Base-by-base conservation (phyloP, 2,888 invertebrate genomes). In the Ptychoptera contaminata region DNA sequence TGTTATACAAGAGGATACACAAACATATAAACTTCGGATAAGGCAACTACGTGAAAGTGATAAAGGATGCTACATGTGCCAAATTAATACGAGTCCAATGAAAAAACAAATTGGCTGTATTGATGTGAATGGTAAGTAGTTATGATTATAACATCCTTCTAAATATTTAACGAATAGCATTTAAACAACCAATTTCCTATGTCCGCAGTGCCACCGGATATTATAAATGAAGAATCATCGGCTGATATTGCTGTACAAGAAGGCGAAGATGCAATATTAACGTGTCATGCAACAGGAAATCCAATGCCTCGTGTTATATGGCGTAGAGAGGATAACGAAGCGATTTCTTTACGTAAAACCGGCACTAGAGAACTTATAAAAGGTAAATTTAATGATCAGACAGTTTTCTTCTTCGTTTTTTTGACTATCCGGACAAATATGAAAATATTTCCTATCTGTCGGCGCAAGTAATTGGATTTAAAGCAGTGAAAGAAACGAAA, bases 61-160 rank as follows among this genome's bases (percentile, higher is more conserved):
- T 64, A 74, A 82, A 40, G 90, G 85, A 48, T 90, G 88, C 61
- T 90, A 90, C 67, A 86, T 88, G 83, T 90, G 90, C 59, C 88
- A 90, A 71, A 86, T 90, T 57, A 90, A 90, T 68, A 88, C 87
- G 2, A 82, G 77, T 49, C 76, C 78, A 44, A 85, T 90, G 83
- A 87, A 81, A 67, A 85, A 83, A 60, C 83, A 86, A 67, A 74
- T 84, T 45, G 88, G 88, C 8, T 90, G 90, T 59, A 75, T 90
- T 47, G 87, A 88, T 61, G 87, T 90, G 14, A 82, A 83, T 59
- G 86, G 90, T 90, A 62, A 74, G 76, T 67, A 2, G 35, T 40
- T 14, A 30, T 8, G 7, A 30, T 30, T 30, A 30, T 8, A 8
- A 8, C 30, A 6, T 30, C 6, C 6, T 8, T 30, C 30, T 9